A percentile compares a stretch with the other conserved stretches of the same genome.
These are phyloP conservation scores for Epizoanthus rinbou DNA, from an alignment of 92 coral and sea anemone genomes.

Conservation along the genomic window DNA sequence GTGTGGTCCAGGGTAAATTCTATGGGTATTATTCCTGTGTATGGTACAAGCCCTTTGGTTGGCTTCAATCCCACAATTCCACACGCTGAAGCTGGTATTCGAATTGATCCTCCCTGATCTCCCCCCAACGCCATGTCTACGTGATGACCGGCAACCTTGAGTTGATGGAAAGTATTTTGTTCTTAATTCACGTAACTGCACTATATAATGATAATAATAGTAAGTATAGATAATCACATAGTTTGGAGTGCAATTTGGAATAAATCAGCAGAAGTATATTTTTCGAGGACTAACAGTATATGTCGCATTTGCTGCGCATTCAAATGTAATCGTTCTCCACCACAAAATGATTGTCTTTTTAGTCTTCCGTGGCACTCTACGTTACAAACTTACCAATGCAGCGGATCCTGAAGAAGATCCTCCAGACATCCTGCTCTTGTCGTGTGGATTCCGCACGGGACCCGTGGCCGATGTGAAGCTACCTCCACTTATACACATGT, in stretches of 20 bases:
- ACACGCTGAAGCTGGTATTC: conserved; percentile 75
- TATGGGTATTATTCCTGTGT: too few species aligned
- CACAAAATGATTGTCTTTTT: not conserved
- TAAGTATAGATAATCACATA: too few species aligned
- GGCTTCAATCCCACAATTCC: conserved; percentile 93
- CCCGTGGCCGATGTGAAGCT: conserved; percentile 66
- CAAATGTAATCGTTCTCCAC: not conserved
- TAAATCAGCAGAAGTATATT: too few species aligned
- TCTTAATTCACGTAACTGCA: not conserved
- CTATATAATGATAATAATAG: too few species aligned
- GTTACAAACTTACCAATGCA: conserved; percentile 46
- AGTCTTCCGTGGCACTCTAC: too few species aligned
- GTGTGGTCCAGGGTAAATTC: too few species aligned
- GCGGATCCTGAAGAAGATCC: conserved; percentile 69
- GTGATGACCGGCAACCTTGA: conserved; percentile 72
- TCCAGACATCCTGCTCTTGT: conserved; percentile 35
- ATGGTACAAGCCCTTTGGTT: conserved; percentile 80
- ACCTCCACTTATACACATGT: conserved; percentile 63
- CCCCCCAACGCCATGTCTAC: conserved; percentile 92
- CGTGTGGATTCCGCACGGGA: conserved; percentile 52
- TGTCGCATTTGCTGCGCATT: too few species aligned
- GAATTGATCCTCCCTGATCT: conserved; percentile 88
- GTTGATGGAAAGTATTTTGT: not conserved
- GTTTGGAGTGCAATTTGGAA: too few species aligned
- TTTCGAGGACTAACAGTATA: too few species aligned